phyloP scores from a whole-genome alignment of 2,797 vertebrate genomes.

The Malacoctenus gilli region DNA sequence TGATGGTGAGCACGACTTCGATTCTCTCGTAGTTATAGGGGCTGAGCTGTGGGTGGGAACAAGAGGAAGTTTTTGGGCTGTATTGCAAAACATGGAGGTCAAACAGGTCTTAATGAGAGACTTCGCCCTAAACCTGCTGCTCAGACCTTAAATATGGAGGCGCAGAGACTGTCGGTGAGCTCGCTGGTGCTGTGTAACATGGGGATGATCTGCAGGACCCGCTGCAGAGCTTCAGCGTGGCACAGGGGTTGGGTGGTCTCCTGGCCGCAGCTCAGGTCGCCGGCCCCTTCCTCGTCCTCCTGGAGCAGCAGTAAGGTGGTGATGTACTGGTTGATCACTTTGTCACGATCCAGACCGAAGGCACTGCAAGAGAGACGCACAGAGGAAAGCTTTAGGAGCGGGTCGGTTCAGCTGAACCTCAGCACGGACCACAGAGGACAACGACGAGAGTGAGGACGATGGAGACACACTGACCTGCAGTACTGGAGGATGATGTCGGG shows the following conservation, averaged over 20 bases:
- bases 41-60: slow-evolving; percentile 84
- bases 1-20: slow-evolving; percentile 88
- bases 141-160: slow-evolving; percentile 87
- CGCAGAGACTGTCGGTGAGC: slow-evolving; percentile 85
- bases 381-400: not conserved
- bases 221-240: slow-evolving; percentile 77
- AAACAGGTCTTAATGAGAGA: no score
- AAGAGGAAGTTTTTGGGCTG: no score
- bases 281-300: slow-evolving; percentile 58
- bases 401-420: no score
- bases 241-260: slow-evolving; percentile 50
- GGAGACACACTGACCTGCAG: slow-evolving; percentile 84
- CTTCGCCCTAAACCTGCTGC: no score
- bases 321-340: slow-evolving; percentile 91
- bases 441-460: not conserved
- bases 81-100: no score
- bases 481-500: slow-evolving; percentile 89
- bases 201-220: slow-evolving; percentile 86
- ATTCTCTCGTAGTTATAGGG: slow-evolving; percentile 96
- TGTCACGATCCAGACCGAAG: slow-evolving; percentile 87
- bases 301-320: slow-evolving; percentile 88
- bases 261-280: not conserved
- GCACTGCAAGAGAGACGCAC: slow-evolving; percentile 74
- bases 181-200: slow-evolving; percentile 83
- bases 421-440: no score